Base-by-base conservation (phyloP, 2,797 vertebrate species). In the Molossus molossus region DNA sequence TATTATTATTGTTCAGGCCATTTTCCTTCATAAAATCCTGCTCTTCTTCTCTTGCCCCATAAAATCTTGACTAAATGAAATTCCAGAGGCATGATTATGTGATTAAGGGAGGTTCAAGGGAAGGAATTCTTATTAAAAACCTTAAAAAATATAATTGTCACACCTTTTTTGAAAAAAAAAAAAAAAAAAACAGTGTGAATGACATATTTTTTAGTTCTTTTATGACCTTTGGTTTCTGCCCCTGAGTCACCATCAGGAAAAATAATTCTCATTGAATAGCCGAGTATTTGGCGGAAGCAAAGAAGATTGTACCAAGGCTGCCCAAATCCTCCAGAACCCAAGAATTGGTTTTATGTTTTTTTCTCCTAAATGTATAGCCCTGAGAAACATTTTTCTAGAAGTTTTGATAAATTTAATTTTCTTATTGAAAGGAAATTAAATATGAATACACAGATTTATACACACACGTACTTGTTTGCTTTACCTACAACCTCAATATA, bases 1-100 rank as follows among this genome's bases (percentile, higher is more conserved):
- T 94, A 80, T 80, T 93, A 81, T 94, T 96, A 79, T 87, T 94
- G 15, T 75, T 9, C 48, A 92, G 86, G 11, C 12, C 55, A 95
- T 92, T 97, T 96, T 11, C 8, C 53, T 94, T 91, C 9, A 64
- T 76, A 92, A 94, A 94, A 60, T 79, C 20, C 20, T 88, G 48
- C 6, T 53, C 5, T 87, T 53, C 29, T 81, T 27, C 45, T 64
- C 27, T 76, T 76, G 18, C 21, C 95, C 15, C 62, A 90, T 91
- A 62, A 92, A 86, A 94, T 65, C 14, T 94, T 94, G 25, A 94
- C 76, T 96, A 95, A 92, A 80, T 83, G 12, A 91, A 90, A 94
- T 80, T 67, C 14, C 50, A 89, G 40, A 82, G 25, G 8, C n/a
- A 53, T 76, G 5, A 17, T 67, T 87, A 79, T 83, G 82, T 87